These are phyloP conservation scores for Liopterus haemorrhoidalis DNA, from an alignment of 2,888 invertebrate genomes.

Conservation along the genomic window DNA sequence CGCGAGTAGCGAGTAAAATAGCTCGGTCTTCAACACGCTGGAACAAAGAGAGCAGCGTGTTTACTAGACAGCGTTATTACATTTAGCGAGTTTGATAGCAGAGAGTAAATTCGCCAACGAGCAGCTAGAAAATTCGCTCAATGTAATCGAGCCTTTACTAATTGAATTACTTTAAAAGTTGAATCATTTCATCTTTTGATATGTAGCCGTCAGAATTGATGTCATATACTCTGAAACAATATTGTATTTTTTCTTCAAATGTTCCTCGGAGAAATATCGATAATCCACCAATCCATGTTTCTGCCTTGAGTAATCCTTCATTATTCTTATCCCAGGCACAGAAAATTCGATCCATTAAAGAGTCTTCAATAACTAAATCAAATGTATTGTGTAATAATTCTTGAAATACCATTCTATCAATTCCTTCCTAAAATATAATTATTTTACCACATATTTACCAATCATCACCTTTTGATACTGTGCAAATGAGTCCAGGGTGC, in stretches of 20 bases:
- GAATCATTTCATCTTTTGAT: constrained; percentile 70
- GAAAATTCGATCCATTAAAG: constrained; percentile 62
- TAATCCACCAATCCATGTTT: constrained; percentile 65
- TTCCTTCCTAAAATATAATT: constrained; percentile 40
- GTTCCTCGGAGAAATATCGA: constrained; percentile 63
- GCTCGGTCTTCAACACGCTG: too few species aligned
- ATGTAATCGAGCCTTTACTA: too few species aligned
- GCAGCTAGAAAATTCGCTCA: too few species aligned
- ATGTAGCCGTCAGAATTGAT: constrained; percentile 61
- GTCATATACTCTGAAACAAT: constrained; percentile 67
- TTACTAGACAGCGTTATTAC: too few species aligned
- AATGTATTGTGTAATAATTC: constrained; percentile 61
- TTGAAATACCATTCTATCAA: constrained; percentile 54
- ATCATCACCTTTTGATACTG: background rate
- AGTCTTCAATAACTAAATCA: constrained; percentile 64
- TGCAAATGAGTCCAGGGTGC: too few species aligned
- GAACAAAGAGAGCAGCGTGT: too few species aligned
- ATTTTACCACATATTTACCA: background rate
- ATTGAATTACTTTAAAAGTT: constrained; percentile 49
- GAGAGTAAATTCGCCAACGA: too few species aligned
- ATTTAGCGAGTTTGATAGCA: too few species aligned
- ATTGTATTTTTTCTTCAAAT: constrained; percentile 59
- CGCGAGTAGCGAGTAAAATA: too few species aligned
- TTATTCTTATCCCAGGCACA: constrained; percentile 58
- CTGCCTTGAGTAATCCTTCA: constrained; percentile 43